Conservation (phyloP, 2,888 invertebrate genomes). For the Autographa pulchrina region DNA sequence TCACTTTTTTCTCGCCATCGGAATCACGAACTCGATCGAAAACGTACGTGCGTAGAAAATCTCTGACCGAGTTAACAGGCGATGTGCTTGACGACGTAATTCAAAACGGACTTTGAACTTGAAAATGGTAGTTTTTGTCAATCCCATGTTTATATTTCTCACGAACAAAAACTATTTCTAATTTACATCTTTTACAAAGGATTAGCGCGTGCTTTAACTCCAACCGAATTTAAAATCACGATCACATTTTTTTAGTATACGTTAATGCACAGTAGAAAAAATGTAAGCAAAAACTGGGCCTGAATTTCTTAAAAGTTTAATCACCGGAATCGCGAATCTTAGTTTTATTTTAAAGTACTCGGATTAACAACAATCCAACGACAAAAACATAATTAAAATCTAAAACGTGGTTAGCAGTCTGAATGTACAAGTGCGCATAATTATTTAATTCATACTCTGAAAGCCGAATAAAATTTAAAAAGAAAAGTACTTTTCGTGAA, state of each 20-base stretch:
- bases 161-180: slow-evolving; percentile 65
- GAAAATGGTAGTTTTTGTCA: slow-evolving; percentile 68
- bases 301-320: slow-evolving; percentile 27
- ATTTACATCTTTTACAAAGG: slow-evolving; percentile 56
- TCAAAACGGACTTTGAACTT: slow-evolving; percentile 64
- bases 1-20: slow-evolving; percentile 68
- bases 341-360: slow-evolving; percentile 14
- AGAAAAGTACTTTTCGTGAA: background rate
- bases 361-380: slow-evolving; percentile 18
- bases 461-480: background rate
- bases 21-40: slow-evolving; percentile 75
- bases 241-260: slow-evolving; percentile 38
- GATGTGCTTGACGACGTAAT: slow-evolving; percentile 77
- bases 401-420: slow-evolving; percentile 1
- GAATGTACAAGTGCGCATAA: slow-evolving; percentile 1
- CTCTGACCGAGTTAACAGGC: slow-evolving; percentile 66
- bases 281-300: slow-evolving; percentile 27
- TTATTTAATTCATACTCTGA: background rate
- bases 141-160: slow-evolving; percentile 70
- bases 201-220: slow-evolving; percentile 67
- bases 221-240: slow-evolving; percentile 47
- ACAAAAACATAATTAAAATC: slow-evolving; percentile 41
- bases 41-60: slow-evolving; percentile 80
- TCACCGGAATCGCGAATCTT: slow-evolving; percentile 11
- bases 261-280: slow-evolving; percentile 12